Percentiles rank a stretch among this genome's conserved stretches.
phyloP scores from a whole-genome alignment of 2,113 vertebrate species.

The Xiphophorus couchianus region DNA sequence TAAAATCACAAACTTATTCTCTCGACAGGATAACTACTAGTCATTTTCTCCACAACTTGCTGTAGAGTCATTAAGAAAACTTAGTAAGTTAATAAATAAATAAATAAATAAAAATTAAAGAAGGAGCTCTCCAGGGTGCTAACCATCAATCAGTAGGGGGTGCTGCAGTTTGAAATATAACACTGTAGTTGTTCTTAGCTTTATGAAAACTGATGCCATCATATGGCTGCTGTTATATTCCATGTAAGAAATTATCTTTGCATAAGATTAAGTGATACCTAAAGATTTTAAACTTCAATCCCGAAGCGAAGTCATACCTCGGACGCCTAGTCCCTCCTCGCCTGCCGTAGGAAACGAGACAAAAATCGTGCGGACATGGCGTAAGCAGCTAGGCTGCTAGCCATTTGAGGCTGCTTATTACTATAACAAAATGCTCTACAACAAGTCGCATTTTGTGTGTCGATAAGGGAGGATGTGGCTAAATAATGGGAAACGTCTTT shows the following conservation, averaged over 20 bases:
- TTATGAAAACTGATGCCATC: background rate
- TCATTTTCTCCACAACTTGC: too few relatives aligned
- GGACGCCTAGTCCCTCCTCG: background rate
- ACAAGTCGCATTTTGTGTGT: constrained; percentile 11
- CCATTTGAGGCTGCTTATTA: constrained; percentile 18
- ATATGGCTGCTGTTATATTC: background rate
- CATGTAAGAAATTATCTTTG: background rate
- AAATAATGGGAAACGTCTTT: constrained; percentile 91
- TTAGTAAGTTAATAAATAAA: too few relatives aligned
- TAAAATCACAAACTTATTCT: too few relatives aligned
- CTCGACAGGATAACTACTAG: too few relatives aligned
- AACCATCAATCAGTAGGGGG: background rate
- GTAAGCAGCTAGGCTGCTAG: constrained; percentile 38
- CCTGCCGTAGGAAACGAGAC: constrained; percentile 62
- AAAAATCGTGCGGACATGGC: constrained; percentile 1
- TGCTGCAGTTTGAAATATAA: background rate
- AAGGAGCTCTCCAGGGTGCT: background rate
- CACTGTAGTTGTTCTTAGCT: background rate
- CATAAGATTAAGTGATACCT: background rate
- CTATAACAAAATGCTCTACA: constrained; percentile 14
- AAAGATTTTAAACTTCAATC: background rate
- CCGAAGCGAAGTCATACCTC: background rate
- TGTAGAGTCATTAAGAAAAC: background rate
- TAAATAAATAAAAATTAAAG: background rate
- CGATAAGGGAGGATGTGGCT: constrained; percentile 67